Base-by-base conservation (phyloP, 2,797 vertebrate species). In the Aphelocoma californica region DNA sequence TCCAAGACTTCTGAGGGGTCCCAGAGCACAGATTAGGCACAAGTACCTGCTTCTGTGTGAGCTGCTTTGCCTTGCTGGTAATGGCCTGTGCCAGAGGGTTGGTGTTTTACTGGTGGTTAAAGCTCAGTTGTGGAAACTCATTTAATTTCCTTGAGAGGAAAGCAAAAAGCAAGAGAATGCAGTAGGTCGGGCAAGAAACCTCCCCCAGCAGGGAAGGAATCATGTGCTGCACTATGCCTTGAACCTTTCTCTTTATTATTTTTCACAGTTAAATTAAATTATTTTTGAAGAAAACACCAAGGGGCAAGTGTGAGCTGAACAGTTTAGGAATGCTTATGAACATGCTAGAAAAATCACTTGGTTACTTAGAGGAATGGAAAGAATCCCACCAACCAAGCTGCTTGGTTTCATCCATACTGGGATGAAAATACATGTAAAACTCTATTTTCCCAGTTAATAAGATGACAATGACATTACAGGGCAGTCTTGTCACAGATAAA, bases 221-320 rank as follows among this genome's bases (percentile, higher is more conserved):
- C 0, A 0, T 2, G 0, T 80, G 32, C 53, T 21, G 18, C 28
- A 10, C 38, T 7, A 0, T 48, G 29, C 6, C 0, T 42, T 53
- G 24, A 20, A 20, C 0, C 2, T 85, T 93, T 95, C 24, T 62
- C 45, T 69, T 70, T 91, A 34, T 71, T 66, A 42, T 87, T 81
- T 91, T 91, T 58, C 2, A 2, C 28, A 62, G 45, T 66, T 84
- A 69, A 28, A 1, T 82, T 18, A 29, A 83, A 66, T 91, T 66
- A 67, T 74, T 92, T 93, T 78, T 93, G 45, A 90, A 75, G 54
- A 25, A 89, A 90, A 47, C 26, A 31, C 45, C 0, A 1, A 61
- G 67, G 56, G 36, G 31, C 12, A 74, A 71, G 23, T 28, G 28
- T 60, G 83, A 93, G 31, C 45, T 86, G 45, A 69, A 51, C 38